Percentiles rank a stretch among this genome's conserved stretches.
Evolutionary conservation across 2,797 vertebrate genomes (phyloP).

Genomic region (Cuculus canorus): DNA sequence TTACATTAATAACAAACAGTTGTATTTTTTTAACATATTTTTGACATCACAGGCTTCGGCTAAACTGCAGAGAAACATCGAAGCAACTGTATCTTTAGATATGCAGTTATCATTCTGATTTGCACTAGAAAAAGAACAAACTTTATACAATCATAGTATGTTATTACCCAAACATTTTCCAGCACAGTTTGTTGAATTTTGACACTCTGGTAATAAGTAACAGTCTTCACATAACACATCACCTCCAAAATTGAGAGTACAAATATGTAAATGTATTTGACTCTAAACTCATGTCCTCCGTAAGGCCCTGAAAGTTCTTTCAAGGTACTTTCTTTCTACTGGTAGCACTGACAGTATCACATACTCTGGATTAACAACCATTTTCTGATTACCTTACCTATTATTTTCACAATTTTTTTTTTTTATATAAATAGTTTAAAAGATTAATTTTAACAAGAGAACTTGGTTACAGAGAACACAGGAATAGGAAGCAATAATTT

Average conservation of each 20-base stretch:
- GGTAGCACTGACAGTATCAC: neutral
- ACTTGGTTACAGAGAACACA: neutral
- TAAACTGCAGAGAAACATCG: neutral
- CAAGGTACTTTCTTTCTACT: neutral
- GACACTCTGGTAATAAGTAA: neutral
- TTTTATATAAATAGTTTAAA: neutral
- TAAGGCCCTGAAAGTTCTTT: neutral
- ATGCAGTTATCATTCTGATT: neutral
- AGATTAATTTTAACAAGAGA: neutral
- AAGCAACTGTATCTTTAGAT: neutral
- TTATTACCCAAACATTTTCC: neutral
- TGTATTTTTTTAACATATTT: neutral
- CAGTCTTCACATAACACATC: neutral
- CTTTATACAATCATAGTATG: neutral
- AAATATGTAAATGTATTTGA: neutral
- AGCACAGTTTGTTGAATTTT: neutral
- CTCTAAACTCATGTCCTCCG: neutral
- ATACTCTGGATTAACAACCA: neutral
- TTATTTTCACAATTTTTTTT: neutral
- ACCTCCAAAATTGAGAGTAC: neutral
- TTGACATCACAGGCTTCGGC: neutral
- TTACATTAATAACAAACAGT: neutral
- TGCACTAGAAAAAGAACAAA: neutral
- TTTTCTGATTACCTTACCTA: neutral
- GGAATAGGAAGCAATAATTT: neutral